Conservation (phyloP, 2,113 vertebrate species). For the Poecile atricapillus region DNA sequence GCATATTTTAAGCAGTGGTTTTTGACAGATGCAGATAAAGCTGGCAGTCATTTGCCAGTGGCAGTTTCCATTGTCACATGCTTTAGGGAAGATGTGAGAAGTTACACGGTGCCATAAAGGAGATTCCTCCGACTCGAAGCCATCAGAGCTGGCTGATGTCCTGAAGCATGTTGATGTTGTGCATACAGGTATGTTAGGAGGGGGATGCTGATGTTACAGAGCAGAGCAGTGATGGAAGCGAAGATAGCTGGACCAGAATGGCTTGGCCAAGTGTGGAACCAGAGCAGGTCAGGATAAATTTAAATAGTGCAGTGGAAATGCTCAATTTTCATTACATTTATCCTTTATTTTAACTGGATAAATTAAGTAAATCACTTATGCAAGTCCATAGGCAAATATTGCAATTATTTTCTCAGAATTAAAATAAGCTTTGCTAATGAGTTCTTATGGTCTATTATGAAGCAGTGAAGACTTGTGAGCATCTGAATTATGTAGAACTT, state of each 20-base stretch:
- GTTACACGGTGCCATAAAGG: neutral
- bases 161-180: accelerated
- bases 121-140: neutral
- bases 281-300: neutral
- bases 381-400: conserved; percentile 3
- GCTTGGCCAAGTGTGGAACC: neutral
- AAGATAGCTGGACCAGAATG: neutral
- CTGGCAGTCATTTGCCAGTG: neutral
- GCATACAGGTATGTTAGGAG: neutral
- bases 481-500: neutral
- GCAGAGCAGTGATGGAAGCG: neutral
- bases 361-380: neutral
- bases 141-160: neutral
- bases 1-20: neutral
- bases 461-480: neutral
- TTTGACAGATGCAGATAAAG: neutral
- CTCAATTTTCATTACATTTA: neutral
- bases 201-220: neutral
- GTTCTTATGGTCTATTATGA: neutral
- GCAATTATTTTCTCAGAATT: conserved; percentile 27
- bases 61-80: neutral
- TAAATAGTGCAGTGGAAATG: neutral
- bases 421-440: conserved; percentile 10
- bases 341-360: neutral
- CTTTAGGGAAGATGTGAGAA: neutral